Percentiles rank a stretch among this genome's conserved stretches.
These are phyloP conservation scores for Podilymbus podiceps DNA, from an alignment of 2,113 vertebrate species.

Conservation along the genomic window DNA sequence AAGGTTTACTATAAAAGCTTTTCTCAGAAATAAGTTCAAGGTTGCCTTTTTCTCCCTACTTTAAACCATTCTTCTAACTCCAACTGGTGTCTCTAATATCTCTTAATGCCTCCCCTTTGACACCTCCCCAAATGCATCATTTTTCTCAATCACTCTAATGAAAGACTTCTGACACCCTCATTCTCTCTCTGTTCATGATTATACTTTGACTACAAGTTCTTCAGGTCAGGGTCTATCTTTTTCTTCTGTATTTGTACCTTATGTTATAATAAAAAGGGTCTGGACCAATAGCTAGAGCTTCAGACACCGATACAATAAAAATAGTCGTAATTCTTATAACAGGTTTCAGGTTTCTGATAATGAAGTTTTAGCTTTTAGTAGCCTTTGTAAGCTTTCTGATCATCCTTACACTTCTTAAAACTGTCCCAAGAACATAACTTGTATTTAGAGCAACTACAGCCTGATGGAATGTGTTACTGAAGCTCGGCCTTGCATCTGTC, in stretches of 20 bases:
- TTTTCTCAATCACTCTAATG: conserved; percentile 65
- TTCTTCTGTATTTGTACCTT: conserved; percentile 22
- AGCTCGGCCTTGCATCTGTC: background rate
- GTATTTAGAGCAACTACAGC: background rate
- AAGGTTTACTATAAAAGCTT: conserved; percentile 60
- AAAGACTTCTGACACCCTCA: conserved; percentile 57
- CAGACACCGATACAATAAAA: background rate
- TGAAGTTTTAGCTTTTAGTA: background rate
- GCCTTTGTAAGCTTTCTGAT: background rate
- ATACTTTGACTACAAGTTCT: conserved; percentile 49
- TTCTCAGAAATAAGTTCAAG: conserved; percentile 59
- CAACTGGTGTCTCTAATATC: conserved; percentile 46
- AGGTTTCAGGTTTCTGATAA: background rate
- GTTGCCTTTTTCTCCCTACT: conserved; percentile 48
- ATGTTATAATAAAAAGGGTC: conserved; percentile 4
- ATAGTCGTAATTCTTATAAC: conserved; percentile 10
- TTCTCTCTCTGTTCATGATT: conserved; percentile 47
- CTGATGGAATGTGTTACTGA: background rate
- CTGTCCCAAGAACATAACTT: background rate
- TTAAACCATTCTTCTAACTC: conserved; percentile 56
- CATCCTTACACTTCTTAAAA: background rate
- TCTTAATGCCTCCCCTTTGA: conserved; percentile 69
- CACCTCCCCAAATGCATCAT: conserved; percentile 63
- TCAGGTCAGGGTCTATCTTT: conserved; percentile 54
- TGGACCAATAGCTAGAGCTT: conserved; percentile 11